phyloP scores from a whole-genome alignment of 2,888 invertebrate genomes.

The Allygus modestus region DNA sequence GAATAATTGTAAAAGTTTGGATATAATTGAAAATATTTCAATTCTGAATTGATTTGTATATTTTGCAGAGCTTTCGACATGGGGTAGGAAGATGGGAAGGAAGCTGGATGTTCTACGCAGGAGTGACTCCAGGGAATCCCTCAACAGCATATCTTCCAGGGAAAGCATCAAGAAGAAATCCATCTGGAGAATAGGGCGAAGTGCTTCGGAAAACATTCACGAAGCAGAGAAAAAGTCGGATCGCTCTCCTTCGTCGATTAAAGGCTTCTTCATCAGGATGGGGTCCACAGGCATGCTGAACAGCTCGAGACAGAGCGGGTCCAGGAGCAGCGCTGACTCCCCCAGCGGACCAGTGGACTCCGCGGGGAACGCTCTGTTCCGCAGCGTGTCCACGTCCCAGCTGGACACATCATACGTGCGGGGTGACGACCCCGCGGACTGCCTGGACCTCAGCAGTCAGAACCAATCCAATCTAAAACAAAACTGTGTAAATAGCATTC shows the following conservation, averaged over 20 bases:
- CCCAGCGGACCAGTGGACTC: constrained; percentile 18
- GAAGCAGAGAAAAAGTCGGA: constrained; percentile 47
- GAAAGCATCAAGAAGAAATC: constrained; percentile 67
- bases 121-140: constrained; percentile 80
- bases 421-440: constrained; percentile 89
- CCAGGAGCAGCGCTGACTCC: constrained; percentile 65
- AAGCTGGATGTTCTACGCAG: constrained; percentile 86
- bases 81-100: constrained; percentile 84
- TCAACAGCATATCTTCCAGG: constrained; percentile 72
- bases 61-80: constrained; percentile 69
- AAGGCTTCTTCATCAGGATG: constrained; percentile 86
- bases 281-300: constrained; percentile 88
- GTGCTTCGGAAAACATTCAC: constrained; percentile 65
- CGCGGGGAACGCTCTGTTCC: constrained; percentile 76
- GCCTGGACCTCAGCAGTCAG: constrained; percentile 77
- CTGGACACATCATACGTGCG: constrained; percentile 84
- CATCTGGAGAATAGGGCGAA: constrained; percentile 75
- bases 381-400: constrained; percentile 88
- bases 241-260: constrained; percentile 77
- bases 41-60: too few relatives aligned
- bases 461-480: constrained; percentile 68
- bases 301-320: constrained; percentile 75
- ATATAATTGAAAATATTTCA: too few relatives aligned
- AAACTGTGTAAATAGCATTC: constrained; percentile 25
- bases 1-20: too few relatives aligned